Evolutionary conservation across 2,888 invertebrate genomes (phyloP).

Genomic region (Cloeon dipterum): DNA sequence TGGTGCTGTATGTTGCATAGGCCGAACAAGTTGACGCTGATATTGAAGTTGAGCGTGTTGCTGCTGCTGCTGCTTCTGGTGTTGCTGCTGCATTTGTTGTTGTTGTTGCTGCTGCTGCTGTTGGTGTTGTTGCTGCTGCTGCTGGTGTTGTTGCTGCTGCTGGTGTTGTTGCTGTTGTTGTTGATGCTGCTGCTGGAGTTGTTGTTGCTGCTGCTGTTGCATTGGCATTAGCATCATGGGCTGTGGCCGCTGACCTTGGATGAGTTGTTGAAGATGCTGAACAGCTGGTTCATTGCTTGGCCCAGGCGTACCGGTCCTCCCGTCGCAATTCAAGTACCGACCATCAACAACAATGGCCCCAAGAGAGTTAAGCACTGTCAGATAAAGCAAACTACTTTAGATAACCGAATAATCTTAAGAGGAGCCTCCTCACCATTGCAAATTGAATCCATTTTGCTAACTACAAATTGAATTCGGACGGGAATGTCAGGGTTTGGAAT

Average conservation of each 20-base stretch:
- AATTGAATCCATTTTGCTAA: conserved; percentile 38
- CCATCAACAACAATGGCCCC: conserved; percentile 69
- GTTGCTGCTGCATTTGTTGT: too few species aligned
- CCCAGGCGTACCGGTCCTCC: too few species aligned
- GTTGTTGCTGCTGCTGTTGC: conserved; percentile 5
- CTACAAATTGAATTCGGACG: conserved; percentile 52
- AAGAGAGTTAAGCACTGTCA: conserved; percentile 31
- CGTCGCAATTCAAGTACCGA: conserved; percentile 37
- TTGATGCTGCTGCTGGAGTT: conserved; percentile 4
- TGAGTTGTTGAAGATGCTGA: conserved; percentile 9
- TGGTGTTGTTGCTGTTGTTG: conserved; percentile 6
- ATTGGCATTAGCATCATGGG: conserved; percentile 2
- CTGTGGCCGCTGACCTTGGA: conserved; percentile 2
- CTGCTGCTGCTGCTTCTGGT: too few species aligned
- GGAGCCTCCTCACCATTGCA: conserved; percentile 1
- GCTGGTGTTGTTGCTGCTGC: too few species aligned
- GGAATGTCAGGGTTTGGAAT: conserved; percentile 79
- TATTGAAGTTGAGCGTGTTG: conserved; percentile 3
- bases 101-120: conserved; percentile 1
- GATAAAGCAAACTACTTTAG: not conserved
- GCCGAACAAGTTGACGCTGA: not conserved
- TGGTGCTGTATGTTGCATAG: not conserved
- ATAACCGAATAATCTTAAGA: not conserved
- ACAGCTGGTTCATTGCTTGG: too few species aligned
- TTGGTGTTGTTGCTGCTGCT: conserved; percentile 4